A percentile compares a stretch with the other conserved stretches of the same genome.
These are phyloP conservation scores for Drosophila bifasciata DNA, from an alignment of 1,140 invertebrate genomes.

Conservation along the genomic window DNA sequence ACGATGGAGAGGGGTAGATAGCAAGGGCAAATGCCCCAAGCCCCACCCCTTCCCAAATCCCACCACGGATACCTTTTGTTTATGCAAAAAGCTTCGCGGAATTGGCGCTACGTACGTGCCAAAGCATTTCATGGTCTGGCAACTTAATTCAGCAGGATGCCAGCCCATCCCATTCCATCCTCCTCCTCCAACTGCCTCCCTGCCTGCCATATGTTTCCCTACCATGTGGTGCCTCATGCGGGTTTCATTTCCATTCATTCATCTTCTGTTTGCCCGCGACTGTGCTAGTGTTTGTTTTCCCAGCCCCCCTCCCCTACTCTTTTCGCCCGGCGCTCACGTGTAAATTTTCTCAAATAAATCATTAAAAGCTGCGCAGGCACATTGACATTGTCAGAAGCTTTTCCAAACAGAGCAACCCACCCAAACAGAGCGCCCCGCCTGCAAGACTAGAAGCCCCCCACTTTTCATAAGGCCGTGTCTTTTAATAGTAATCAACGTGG, in stretches of 20 bases:
- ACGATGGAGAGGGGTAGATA: conserved; percentile 22
- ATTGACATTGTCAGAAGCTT: conserved; percentile 74
- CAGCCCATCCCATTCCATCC: background rate
- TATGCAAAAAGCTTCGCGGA: conserved; percentile 77
- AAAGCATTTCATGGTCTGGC: conserved; percentile 81
- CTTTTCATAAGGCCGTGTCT: conserved; percentile 50
- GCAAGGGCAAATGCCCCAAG: conserved; percentile 10
- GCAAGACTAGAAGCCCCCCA: background rate
- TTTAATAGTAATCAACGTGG: conserved; percentile 78
- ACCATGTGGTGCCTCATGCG: conserved; percentile 26
- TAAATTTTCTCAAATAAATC: conserved; percentile 82
- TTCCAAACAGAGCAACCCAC: too few relatives aligned
- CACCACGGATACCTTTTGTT: conserved; percentile 63
- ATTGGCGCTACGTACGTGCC: conserved; percentile 80
- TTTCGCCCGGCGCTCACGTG: conserved; percentile 66
- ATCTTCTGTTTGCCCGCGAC: conserved; percentile 52
- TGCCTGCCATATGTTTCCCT: conserved; percentile 16
- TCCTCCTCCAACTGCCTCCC: background rate
- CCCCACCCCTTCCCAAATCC: background rate
- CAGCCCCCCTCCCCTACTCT: conserved; percentile 28
- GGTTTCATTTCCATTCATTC: conserved; percentile 69
- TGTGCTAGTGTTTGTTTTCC: conserved; percentile 52
- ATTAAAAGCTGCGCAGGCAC: conserved; percentile 77
- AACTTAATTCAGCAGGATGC: conserved; percentile 72
- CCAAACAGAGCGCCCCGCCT: background rate